A percentile compares a stretch with the other conserved stretches of the same genome.
Conservation (phyloP, 2,797 vertebrate species). For the Harpagifer antarcticus region DNA sequence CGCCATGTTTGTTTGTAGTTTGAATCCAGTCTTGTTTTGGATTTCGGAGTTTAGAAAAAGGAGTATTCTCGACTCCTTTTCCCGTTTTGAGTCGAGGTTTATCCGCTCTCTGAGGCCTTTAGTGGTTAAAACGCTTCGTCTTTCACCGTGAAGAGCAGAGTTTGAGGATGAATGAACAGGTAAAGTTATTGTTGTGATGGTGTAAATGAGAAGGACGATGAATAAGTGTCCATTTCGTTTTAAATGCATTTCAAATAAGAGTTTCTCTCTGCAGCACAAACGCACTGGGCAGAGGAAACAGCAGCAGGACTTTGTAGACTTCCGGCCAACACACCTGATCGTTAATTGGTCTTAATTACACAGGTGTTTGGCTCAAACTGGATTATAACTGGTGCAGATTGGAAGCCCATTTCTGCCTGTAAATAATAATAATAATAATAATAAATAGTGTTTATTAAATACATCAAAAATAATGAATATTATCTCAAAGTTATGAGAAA, state of each 20-base stretch:
- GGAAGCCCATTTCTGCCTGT: too few species aligned
- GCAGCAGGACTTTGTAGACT: constrained; percentile 28
- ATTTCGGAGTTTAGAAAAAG: accelerated
- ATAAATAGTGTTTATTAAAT: too few species aligned
- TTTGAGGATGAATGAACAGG: not conserved
- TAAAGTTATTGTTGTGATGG: constrained; percentile 28
- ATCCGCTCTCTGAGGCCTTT: not conserved
- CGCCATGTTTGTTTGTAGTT: not conserved
- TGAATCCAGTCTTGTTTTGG: not conserved
- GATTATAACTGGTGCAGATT: too few species aligned
- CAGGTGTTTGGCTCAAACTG: not conserved
- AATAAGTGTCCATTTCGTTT: constrained; percentile 36
- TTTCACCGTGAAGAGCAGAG: not conserved
- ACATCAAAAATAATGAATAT: too few species aligned
- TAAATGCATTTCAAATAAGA: constrained; percentile 55
- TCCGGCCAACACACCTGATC: constrained; percentile 57
- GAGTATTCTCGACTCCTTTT: not conserved
- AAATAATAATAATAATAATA: too few species aligned
- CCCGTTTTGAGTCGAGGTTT: not conserved
- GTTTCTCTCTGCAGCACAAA: constrained; percentile 37
- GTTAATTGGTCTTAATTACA: constrained; percentile 58
- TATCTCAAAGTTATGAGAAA: too few species aligned
- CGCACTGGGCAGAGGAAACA: not conserved
- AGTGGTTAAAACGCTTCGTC: not conserved
- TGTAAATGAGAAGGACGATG: constrained; percentile 52